Conservation (phyloP, 2,888 invertebrate genomes). For the Apoda limacodes region DNA sequence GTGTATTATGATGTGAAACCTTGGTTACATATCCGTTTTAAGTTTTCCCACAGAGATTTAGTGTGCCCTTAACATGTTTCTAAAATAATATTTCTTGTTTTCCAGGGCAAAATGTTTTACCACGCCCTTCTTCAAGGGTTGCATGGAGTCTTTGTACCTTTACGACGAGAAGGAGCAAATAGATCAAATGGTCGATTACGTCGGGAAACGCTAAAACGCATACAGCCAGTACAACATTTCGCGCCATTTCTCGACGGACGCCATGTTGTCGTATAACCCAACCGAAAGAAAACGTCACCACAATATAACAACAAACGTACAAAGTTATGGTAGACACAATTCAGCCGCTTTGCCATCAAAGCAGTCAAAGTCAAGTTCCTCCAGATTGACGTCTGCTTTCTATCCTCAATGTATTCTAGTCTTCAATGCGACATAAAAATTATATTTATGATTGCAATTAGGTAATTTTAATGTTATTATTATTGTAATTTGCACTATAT, state of each 20-base stretch:
- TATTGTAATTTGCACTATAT: constrained; percentile 46
- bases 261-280: constrained; percentile 37
- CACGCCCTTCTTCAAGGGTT: constrained; percentile 84
- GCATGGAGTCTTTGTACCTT: constrained; percentile 82
- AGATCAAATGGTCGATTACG: constrained; percentile 83
- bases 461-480: constrained; percentile 37
- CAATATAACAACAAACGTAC: constrained; percentile 24
- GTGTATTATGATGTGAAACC: too few species aligned
- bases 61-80: too few species aligned
- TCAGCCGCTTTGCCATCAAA: constrained; percentile 42
- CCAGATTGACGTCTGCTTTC: constrained; percentile 59
- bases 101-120: constrained; percentile 83
- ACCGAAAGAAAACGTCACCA: constrained; percentile 32
- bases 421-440: constrained; percentile 55
- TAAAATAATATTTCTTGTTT: too few species aligned
- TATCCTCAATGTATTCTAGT: constrained; percentile 70
- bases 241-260: constrained; percentile 35
- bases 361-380: constrained; percentile 53
- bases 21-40: too few species aligned
- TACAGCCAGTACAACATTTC: constrained; percentile 28
- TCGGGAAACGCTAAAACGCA: constrained; percentile 72
- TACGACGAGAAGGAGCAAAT: constrained; percentile 82
- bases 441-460: constrained; percentile 57
- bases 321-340: constrained; percentile 34
- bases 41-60: too few species aligned